Evolutionary conservation across 2,888 invertebrate species (phyloP).

Genomic region (Monochamus alternatus): DNA sequence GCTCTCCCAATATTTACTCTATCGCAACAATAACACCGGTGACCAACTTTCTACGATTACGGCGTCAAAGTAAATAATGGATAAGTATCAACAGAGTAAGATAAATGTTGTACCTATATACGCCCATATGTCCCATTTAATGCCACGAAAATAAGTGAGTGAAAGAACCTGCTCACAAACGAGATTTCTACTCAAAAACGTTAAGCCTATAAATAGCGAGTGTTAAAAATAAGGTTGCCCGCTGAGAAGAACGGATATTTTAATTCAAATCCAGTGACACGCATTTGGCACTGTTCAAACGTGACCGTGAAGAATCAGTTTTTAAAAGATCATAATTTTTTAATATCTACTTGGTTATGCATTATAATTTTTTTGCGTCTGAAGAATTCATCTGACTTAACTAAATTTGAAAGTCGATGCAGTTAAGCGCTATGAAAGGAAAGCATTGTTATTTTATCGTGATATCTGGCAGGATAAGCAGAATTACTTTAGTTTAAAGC

Average conservation of each 20-base stretch:
- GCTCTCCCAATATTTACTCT: conserved; percentile 20
- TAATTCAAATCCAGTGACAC: not conserved
- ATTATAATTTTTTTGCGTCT: too few species aligned
- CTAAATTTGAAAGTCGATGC: too few species aligned
- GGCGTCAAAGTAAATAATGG: conserved; percentile 14
- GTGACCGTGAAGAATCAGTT: not conserved
- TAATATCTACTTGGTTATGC: not conserved
- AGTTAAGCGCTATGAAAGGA: too few species aligned
- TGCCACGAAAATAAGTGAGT: conserved; percentile 1
- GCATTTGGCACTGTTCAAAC: not conserved
- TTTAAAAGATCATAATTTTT: not conserved
- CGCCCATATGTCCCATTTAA: not conserved
- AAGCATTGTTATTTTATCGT: too few species aligned
- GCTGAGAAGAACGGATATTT: conserved; percentile 3
- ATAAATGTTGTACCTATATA: conserved; percentile 1
- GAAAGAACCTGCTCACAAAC: conserved; percentile 2
- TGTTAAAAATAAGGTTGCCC: conserved; percentile 10
- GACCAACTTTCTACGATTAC: conserved; percentile 26
- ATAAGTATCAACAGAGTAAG: conserved; percentile 12
- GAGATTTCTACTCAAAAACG: conserved; percentile 1
- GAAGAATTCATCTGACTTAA: too few species aligned
- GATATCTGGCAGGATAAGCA: too few species aligned
- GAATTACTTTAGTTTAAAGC: too few species aligned
- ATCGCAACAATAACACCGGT: not conserved
- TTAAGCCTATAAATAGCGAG: conserved; percentile 4